Conservation (phyloP, 2,888 invertebrate genomes). For the Tetramorium bicarinatum region DNA sequence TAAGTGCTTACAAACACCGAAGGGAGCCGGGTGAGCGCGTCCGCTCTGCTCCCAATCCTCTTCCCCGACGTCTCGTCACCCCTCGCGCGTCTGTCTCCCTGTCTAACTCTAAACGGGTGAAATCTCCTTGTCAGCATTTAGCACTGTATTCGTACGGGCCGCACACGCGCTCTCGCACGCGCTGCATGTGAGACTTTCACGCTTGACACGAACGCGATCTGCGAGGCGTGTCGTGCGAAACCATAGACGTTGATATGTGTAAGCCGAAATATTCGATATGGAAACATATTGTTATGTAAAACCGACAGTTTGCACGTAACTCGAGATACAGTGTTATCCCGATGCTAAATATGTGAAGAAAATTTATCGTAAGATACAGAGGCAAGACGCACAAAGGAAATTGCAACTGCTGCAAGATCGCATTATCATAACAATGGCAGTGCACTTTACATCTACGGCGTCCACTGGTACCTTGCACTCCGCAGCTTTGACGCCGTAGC, state of each 20-base stretch:
- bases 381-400: not conserved
- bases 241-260: not conserved
- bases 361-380: slow-evolving; percentile 9
- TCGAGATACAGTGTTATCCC: not conserved
- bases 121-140: slow-evolving; percentile 53
- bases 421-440: slow-evolving; percentile 13
- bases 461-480: slow-evolving; percentile 3
- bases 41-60: slow-evolving; percentile 52
- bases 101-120: slow-evolving; percentile 43
- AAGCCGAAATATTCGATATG: slow-evolving; percentile 15
- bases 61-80: slow-evolving; percentile 6
- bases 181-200: slow-evolving; percentile 12
- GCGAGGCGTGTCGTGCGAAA: not conserved
- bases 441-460: not conserved
- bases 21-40: slow-evolving; percentile 66
- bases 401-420: not conserved
- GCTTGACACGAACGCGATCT: slow-evolving; percentile 6
- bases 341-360: not conserved
- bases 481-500: slow-evolving; percentile 6
- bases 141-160: slow-evolving; percentile 1
- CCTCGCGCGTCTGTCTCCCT: slow-evolving; percentile 38
- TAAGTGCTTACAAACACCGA: slow-evolving; percentile 82
- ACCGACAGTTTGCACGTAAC: not conserved
- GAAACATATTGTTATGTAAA: slow-evolving; percentile 10
- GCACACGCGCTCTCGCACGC: not conserved